Evolutionary conservation across 2,888 invertebrate genomes (phyloP).

Genomic region (Poecilus cupreus): DNA sequence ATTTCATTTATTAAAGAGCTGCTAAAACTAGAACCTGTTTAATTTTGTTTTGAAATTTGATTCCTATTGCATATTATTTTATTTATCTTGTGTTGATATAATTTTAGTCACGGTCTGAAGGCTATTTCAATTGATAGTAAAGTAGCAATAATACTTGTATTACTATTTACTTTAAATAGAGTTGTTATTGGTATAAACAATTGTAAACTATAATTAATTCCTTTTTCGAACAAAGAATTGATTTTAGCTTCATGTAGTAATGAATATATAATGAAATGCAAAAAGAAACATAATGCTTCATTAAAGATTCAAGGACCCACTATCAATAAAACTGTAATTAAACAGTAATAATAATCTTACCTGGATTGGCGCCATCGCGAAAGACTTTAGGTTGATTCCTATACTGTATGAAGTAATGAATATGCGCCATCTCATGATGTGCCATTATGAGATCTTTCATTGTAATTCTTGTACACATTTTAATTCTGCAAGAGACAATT

Average conservation of each 20-base stretch:
- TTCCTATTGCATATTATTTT: no score
- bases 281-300: constrained; percentile 2
- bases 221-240: neutral
- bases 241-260: constrained; percentile 1
- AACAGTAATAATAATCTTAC: constrained; percentile 70
- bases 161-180: no score
- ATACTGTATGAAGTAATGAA: constrained; percentile 91
- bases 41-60: no score
- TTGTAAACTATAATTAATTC: no score
- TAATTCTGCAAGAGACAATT: constrained; percentile 77
- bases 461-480: constrained; percentile 90
- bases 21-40: no score
- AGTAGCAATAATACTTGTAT: no score
- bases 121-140: no score
- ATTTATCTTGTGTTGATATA: no score
- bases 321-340: neutral
- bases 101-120: no score
- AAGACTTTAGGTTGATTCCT: constrained; percentile 89
- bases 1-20: no score
- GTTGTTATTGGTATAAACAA: no score
- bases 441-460: constrained; percentile 91
- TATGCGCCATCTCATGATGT: constrained; percentile 94
- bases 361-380: constrained; percentile 94
- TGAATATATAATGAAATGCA: constrained; percentile 24
- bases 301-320: neutral